Evolutionary conservation across 2,888 invertebrate species (phyloP), one percentile per base, ranked within the genome.

Genomic region (Dysmachus trigonus): DNA sequence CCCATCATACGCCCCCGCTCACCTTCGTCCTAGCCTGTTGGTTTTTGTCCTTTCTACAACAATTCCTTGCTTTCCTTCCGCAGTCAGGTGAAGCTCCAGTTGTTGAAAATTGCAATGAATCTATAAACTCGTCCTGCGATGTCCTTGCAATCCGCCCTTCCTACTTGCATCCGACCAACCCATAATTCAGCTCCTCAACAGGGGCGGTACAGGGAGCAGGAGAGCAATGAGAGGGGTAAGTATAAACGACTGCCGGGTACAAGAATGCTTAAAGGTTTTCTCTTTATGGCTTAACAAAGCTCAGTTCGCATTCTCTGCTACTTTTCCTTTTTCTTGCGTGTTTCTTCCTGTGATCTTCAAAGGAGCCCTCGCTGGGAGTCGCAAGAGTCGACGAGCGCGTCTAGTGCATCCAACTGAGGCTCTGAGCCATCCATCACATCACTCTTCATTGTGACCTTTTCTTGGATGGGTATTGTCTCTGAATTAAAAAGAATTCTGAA

Each of bases 231-330:
- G 5, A 30, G 33, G 35, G 74, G 18, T n/a, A 74, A 76, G 15
- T n/a, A 76, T 38, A 76, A 76, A 76, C 76, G 38, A 62, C 76
- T 76, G 76, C 33, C 76, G 76, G 15, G 76, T 38, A 76, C 76
- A 76, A 38, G 76, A 38, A 38, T 38, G 7, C 76, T 35, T 76
- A 76, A 76, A 38, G 76, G 76, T 35, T 76, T 73, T 76, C 76
- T 38, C 38, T 38, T n/a, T 76, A 38, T 33, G 35, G 22, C 76
- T 76, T 76, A 76, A 76, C 76, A 76, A 76, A 76, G 76, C 38
- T 18, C 38, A 76, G 41, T 76, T 76, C 38, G 76, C 76, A 76
- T 76, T 62, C 62, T 62, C 27, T 18, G 8, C 62, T 22, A 27
- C 10, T 62, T 62, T 62, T 27, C 62, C 27, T 62, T 62, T 62